Evolutionary conservation across 2,797 vertebrate species (phyloP).

Genomic region (Rhinella marina): DNA sequence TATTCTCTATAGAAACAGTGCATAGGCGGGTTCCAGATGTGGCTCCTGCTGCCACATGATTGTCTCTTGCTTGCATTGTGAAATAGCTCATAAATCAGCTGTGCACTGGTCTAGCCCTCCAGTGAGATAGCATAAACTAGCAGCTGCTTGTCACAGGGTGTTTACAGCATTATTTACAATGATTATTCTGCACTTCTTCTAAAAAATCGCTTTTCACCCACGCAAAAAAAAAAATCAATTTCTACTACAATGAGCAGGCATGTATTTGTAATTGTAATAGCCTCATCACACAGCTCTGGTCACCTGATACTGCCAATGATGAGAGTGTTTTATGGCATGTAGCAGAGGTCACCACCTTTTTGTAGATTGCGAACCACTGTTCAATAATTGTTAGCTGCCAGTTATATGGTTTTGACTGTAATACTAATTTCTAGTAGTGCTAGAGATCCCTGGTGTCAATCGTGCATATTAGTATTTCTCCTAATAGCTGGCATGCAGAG

Average conservation of each 20-base stretch:
- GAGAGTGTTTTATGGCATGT: background rate
- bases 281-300: background rate
- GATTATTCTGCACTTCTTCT: background rate
- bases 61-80: background rate
- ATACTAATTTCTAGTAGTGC: no score
- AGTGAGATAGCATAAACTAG: slow-evolving; percentile 1
- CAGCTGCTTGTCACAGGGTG: slow-evolving; percentile 5
- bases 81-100: slow-evolving; percentile 18
- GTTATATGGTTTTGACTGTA: no score
- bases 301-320: background rate
- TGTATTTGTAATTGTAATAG: background rate
- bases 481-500: no score
- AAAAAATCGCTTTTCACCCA: background rate
- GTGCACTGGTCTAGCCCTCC: background rate
- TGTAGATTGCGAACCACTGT: background rate
- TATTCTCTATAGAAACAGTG: background rate
- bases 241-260: background rate
- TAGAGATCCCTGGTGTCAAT: no score
- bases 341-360: background rate
- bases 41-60: slow-evolving; percentile 15
- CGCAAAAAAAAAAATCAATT: background rate
- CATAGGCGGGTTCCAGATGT: background rate
- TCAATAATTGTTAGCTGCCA: no score
- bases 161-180: background rate
- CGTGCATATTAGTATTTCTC: no score